phyloP scores from a whole-genome alignment of 2,113 vertebrate genomes.

The Tachysurus vachellii region DNA sequence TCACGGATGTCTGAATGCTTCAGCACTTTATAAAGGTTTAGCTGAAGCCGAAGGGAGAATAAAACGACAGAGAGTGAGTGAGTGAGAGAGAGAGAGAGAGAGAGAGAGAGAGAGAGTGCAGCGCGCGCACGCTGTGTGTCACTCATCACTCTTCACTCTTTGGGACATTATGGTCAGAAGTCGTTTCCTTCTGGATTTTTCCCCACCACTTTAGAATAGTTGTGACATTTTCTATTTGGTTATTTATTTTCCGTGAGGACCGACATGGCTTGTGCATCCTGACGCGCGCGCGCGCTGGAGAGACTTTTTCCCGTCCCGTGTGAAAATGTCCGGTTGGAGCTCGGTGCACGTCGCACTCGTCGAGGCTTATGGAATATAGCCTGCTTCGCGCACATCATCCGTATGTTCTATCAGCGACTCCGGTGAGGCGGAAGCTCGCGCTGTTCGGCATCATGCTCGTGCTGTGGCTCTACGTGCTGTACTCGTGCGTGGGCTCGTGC shows the following conservation, averaged over 20 bases:
- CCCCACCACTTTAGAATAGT: neutral
- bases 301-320: conserved; percentile 55
- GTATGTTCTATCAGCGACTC: conserved; percentile 73
- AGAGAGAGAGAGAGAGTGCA: neutral
- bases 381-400: conserved; percentile 73
- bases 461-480: conserved; percentile 91
- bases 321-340: conserved; percentile 75
- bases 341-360: conserved; percentile 56
- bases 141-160: conserved; percentile 2
- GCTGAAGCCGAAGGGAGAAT: conserved; percentile 41
- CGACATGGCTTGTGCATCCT: conserved; percentile 58
- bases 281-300: conserved; percentile 59
- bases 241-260: conserved; percentile 22
- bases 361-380: conserved; percentile 87
- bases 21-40: conserved; percentile 63
- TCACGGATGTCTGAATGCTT: conserved; percentile 7
- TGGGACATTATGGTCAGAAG: conserved; percentile 48
- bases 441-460: conserved; percentile 89
- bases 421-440: conserved; percentile 82
- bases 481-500: conserved; percentile 90
- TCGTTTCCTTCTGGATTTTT: neutral
- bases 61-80: neutral
- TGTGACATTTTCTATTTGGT: neutral
- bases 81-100: neutral
- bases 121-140: conserved; percentile 6